A percentile compares a stretch with the other conserved stretches of the same genome.
Evolutionary conservation across 2,888 invertebrate species (phyloP).

Genomic region (Sarcophaga rosellei): DNA sequence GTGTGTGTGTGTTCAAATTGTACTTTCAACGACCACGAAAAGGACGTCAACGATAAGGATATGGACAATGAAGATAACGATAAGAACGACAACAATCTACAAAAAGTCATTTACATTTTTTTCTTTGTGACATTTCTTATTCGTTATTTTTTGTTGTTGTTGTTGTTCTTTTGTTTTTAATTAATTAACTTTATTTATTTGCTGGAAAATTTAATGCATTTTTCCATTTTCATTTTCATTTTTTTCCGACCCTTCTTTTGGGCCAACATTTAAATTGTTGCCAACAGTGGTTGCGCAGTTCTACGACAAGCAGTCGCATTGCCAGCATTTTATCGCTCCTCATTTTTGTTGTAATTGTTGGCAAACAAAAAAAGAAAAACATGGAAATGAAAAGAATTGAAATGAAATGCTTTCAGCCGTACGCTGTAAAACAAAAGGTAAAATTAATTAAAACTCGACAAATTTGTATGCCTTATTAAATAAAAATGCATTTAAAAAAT

Average conservation of each 20-base stretch:
- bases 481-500: slow-evolving; percentile 49
- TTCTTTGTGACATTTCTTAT: slow-evolving; percentile 52
- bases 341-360: too few species aligned
- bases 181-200: slow-evolving; percentile 67
- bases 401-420: not conserved
- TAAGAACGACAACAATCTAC: slow-evolving; percentile 12
- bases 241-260: not conserved
- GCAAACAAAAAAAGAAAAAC: not conserved
- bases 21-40: not conserved
- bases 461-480: slow-evolving; percentile 59
- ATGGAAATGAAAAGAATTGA: not conserved
- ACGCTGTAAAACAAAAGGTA: slow-evolving; percentile 51
- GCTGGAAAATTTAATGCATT: slow-evolving; percentile 63
- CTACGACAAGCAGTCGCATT: not conserved
- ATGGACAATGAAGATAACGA: not conserved
- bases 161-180: slow-evolving; percentile 54
- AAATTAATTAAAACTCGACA: slow-evolving; percentile 59
- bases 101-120: slow-evolving; percentile 53
- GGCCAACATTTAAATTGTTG: slow-evolving; percentile 24
- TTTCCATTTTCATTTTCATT: not conserved
- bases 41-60: not conserved
- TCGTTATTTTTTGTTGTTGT: slow-evolving; percentile 59
- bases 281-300: not conserved
- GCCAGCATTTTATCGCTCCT: not conserved
- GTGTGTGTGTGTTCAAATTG: not conserved